Percentiles rank a stretch among this genome's conserved stretches.
Conservation (phyloP, 2,888 invertebrate species). For the Sycophila texana region DNA sequence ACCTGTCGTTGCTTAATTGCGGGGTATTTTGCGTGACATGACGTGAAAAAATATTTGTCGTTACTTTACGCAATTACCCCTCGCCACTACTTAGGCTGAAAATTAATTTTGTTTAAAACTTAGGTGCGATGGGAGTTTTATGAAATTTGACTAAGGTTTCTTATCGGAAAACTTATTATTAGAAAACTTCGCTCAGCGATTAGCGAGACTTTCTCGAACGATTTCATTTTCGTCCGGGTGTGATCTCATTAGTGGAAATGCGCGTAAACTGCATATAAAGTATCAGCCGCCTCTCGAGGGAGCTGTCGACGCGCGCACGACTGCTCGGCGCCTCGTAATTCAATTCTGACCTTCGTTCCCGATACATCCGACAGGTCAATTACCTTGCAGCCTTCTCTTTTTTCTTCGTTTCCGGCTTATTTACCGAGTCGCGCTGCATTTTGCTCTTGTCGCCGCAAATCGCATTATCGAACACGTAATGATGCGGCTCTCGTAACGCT, state of each 20-base stretch:
- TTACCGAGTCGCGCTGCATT: background rate
- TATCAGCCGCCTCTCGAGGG: background rate
- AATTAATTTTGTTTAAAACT: no score
- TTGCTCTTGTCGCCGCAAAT: background rate
- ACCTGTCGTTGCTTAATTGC: no score
- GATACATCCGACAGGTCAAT: conserved; percentile 18
- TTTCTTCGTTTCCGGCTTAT: background rate
- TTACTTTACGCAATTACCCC: background rate
- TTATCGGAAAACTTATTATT: no score
- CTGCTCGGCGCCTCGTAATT: conserved; percentile 12
- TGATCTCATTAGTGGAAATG: background rate
- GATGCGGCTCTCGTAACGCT: no score
- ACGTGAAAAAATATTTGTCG: no score
- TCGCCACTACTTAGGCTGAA: no score
- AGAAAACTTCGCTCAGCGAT: no score
- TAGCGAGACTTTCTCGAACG: no score
- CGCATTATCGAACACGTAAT: background rate
- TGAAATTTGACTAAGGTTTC: no score
- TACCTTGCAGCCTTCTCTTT: background rate
- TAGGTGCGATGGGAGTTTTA: no score
- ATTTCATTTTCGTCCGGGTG: background rate
- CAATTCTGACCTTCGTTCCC: conserved; percentile 31
- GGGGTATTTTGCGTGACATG: no score
- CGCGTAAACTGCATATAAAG: background rate
- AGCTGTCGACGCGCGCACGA: background rate